phyloP scores from a whole-genome alignment of 2,888 invertebrate genomes.

The Azorinus chamasolen region DNA sequence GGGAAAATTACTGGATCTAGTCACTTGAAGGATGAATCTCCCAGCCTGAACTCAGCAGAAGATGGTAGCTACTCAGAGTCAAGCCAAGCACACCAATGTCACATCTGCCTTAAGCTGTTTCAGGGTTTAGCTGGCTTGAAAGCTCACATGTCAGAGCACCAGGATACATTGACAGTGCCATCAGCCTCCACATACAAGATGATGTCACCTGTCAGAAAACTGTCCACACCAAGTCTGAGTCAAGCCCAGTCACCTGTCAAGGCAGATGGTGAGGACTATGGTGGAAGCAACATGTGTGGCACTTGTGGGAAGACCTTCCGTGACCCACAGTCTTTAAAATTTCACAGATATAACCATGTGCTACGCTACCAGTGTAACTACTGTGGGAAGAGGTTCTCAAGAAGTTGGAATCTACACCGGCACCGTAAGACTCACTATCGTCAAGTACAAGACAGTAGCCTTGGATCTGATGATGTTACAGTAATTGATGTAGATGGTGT shows the following conservation, averaged over 20 bases:
- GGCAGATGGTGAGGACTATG: conserved; percentile 38
- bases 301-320: conserved; percentile 72
- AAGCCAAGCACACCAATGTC: conserved; percentile 57
- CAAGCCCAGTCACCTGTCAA: conserved; percentile 37
- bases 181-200: conserved; percentile 56
- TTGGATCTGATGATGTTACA: conserved; percentile 40
- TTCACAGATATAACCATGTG: conserved; percentile 73
- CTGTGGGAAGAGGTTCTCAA: conserved; percentile 70
- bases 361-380: conserved; percentile 69
- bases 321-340: conserved; percentile 70
- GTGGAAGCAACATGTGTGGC: conserved; percentile 64
- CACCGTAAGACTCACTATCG: conserved; percentile 71
- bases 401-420: conserved; percentile 72
- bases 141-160: conserved; percentile 64
- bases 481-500: conserved; percentile 60
- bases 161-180: conserved; percentile 53
- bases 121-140: conserved; percentile 52
- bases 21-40: not conserved
- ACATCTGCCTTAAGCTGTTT: conserved; percentile 68
- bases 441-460: conserved; percentile 50
- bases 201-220: conserved; percentile 60
- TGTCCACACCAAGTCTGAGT: conserved; percentile 35
- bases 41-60: not conserved
- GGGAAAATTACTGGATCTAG: conserved; percentile 13
- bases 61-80: conserved; percentile 36